phyloP scores from a whole-genome alignment of 2,888 invertebrate species.

The Lasiommata megera region DNA sequence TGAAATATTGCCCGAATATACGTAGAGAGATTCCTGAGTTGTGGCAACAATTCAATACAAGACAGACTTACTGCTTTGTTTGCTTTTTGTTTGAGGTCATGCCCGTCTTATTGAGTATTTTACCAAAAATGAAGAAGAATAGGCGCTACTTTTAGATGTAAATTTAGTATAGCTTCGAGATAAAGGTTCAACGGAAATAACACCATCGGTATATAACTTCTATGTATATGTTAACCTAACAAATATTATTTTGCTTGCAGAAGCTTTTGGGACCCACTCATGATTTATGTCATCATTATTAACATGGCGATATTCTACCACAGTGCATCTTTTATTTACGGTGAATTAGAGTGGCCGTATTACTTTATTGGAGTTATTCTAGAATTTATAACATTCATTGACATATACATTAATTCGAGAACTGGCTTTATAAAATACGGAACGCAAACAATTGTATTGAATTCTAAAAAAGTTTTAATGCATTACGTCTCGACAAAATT shows the following conservation, averaged over 20 bases:
- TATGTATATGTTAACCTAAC: neutral
- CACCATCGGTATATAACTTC: too few relatives aligned
- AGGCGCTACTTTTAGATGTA: too few relatives aligned
- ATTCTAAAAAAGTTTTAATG: constrained; percentile 23
- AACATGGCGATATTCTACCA: constrained; percentile 29
- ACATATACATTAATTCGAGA: constrained; percentile 24
- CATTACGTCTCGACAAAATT: constrained; percentile 28
- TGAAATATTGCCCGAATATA: too few relatives aligned
- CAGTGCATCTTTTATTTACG: constrained; percentile 27
- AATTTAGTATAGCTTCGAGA: too few relatives aligned
- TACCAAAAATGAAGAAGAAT: too few relatives aligned
- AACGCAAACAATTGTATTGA: constrained; percentile 27
- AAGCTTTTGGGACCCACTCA: constrained; percentile 26
- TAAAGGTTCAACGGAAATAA: neutral
- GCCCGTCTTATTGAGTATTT: too few relatives aligned
- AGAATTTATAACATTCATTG: constrained; percentile 20
- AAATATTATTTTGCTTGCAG: constrained; percentile 17
- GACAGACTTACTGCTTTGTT: too few relatives aligned
- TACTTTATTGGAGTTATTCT: constrained; percentile 25
- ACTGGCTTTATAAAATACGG: constrained; percentile 26
- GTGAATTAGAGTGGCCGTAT: constrained; percentile 25
- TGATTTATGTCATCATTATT: constrained; percentile 19
- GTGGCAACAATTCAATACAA: too few relatives aligned
- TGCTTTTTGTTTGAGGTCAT: too few relatives aligned
- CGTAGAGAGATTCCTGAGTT: too few relatives aligned